Evolutionary conservation across 1,140 invertebrate species (phyloP).

Genomic region (Drosophila tristis): DNA sequence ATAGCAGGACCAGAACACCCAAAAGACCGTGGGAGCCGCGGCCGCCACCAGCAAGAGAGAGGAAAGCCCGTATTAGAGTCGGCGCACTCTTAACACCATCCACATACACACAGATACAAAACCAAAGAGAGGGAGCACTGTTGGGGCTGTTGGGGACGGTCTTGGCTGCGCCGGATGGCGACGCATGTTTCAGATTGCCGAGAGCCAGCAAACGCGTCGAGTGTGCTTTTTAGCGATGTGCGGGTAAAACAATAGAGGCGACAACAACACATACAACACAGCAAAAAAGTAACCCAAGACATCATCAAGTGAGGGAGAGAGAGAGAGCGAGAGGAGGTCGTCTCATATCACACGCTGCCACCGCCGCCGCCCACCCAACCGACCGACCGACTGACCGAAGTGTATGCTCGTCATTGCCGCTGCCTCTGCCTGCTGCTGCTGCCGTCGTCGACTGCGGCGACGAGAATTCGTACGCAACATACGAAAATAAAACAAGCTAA

Average conservation of each 20-base stretch:
- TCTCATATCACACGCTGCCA: background rate
- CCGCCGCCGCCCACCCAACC: conserved; percentile 17
- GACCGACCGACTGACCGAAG: conserved; percentile 21
- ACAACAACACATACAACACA: conserved; percentile 50
- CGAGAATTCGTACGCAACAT: conserved; percentile 56
- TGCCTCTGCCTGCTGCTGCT: too few species aligned
- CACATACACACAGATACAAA: conserved; percentile 30
- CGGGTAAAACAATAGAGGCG: conserved; percentile 67
- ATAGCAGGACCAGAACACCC: conserved; percentile 3
- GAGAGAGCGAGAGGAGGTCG: conserved; percentile 35
- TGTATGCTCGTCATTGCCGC: background rate
- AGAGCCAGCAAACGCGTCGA: conserved; percentile 64
- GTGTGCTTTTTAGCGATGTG: conserved; percentile 64
- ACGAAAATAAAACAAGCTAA: conserved; percentile 67
- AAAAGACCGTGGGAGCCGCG: too few species aligned
- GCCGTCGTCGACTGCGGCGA: conserved; percentile 23
- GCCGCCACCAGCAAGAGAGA: background rate
- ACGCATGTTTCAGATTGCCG: conserved; percentile 67
- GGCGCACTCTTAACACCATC: conserved; percentile 47
- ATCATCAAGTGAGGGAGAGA: conserved; percentile 26
- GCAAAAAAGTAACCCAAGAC: conserved; percentile 45
- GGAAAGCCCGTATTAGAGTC: conserved; percentile 29
- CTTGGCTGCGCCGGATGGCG: conserved; percentile 45
- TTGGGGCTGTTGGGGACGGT: conserved; percentile 18
- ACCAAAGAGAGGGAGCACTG: conserved; percentile 8